phyloP scores from a whole-genome alignment of 2,888 invertebrate genomes.

The Drosophila kanekoi region DNA sequence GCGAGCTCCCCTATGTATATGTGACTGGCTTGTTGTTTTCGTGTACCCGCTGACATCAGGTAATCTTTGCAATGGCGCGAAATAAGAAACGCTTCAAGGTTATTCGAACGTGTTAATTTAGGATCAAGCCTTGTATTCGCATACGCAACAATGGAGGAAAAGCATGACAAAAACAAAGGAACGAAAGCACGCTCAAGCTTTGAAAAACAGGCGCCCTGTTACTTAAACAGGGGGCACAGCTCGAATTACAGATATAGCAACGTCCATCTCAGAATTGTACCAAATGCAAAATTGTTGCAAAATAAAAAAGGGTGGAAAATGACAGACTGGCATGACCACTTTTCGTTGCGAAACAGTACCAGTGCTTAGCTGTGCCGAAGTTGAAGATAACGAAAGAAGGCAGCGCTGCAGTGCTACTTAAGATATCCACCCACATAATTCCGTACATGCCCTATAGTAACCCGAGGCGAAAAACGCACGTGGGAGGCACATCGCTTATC shows the following conservation, averaged over 20 bases:
- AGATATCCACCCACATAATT: conserved; percentile 45
- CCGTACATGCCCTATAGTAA: conserved; percentile 46
- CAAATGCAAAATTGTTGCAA: conserved; percentile 50
- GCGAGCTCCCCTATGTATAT: conserved; percentile 31
- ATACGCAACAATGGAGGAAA: conserved; percentile 65
- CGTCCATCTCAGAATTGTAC: conserved; percentile 44
- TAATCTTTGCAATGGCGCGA: conserved; percentile 69
- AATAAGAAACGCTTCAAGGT: conserved; percentile 76
- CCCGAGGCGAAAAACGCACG: conserved; percentile 77
- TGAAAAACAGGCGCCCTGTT: conserved; percentile 67
- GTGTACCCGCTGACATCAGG: conserved; percentile 35
- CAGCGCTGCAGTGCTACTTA: conserved; percentile 37
- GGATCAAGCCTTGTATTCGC: conserved; percentile 69
- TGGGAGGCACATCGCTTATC: conserved; percentile 78
- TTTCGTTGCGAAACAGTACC: conserved; percentile 33
- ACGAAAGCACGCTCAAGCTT: conserved; percentile 60
- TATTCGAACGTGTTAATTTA: conserved; percentile 83
- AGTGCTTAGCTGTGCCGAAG: conserved; percentile 16
- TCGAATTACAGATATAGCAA: conserved; percentile 80
- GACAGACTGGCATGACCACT: conserved; percentile 51
- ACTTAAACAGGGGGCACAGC: conserved; percentile 63
- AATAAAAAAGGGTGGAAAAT: conserved; percentile 63
- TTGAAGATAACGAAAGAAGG: conserved; percentile 35
- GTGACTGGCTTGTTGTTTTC: conserved; percentile 27
- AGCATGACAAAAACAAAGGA: conserved; percentile 76